phyloP scores from a whole-genome alignment of 2,113 vertebrate species.

The Aphyosemion australe region DNA sequence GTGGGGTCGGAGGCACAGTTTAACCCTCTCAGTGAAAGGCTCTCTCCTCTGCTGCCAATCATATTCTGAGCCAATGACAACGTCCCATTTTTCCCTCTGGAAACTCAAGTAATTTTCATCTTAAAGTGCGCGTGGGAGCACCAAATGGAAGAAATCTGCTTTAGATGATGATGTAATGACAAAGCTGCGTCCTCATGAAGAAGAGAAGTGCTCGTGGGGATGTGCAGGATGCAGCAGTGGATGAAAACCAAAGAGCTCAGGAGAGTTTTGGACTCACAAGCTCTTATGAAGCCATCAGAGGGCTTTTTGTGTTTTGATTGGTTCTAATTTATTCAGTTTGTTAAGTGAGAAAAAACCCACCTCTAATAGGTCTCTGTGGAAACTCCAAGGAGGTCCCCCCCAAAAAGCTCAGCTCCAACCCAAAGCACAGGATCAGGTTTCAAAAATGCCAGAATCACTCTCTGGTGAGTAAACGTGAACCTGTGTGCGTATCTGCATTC shows the following conservation, averaged over 20 bases:
- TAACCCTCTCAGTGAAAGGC: slow-evolving; percentile 45
- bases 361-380: slow-evolving; percentile 24
- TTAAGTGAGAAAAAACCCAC: slow-evolving; percentile 33
- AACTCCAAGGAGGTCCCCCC: slow-evolving; percentile 32
- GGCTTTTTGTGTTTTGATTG: too few relatives aligned
- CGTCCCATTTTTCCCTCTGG: neutral
- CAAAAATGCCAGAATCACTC: slow-evolving; percentile 34
- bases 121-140: slow-evolving; percentile 32
- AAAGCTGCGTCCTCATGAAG: slow-evolving; percentile 1
- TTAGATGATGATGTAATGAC: slow-evolving; percentile 46
- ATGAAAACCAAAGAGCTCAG: slow-evolving; percentile 22
- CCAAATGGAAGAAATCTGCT: slow-evolving; percentile 30
- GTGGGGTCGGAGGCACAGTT: slow-evolving; percentile 50
- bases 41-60: slow-evolving; percentile 46
- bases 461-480: slow-evolving; percentile 17
- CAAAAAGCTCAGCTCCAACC: slow-evolving; percentile 29
- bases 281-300: too few relatives aligned
- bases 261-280: neutral
- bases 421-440: slow-evolving; percentile 58
- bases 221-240: slow-evolving; percentile 32
- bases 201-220: slow-evolving; percentile 49
- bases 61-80: slow-evolving; percentile 34
- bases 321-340: too few relatives aligned
- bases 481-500: slow-evolving; percentile 14
- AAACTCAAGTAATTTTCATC: slow-evolving; percentile 37